Percentiles rank a stretch among this genome's conserved stretches.
Conservation (phyloP, 2,888 invertebrate species). For the Cryptophagus acutangulus region DNA sequence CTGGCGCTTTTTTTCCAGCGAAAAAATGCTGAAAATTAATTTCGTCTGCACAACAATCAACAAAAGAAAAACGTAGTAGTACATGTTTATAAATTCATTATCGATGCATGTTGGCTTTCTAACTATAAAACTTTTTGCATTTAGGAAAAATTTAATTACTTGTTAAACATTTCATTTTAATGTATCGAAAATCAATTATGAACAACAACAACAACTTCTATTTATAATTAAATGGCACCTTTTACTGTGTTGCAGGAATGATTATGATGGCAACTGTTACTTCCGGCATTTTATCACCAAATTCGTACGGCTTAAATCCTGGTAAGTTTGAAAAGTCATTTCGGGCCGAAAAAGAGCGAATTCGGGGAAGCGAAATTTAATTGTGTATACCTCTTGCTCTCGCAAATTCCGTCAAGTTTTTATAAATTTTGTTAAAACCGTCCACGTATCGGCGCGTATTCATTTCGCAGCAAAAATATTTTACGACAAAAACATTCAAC, state of each 20-base stretch:
- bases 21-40: too few relatives aligned
- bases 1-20: too few relatives aligned
- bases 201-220: too few relatives aligned
- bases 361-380: conserved; percentile 39
- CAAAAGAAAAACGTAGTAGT: too few relatives aligned
- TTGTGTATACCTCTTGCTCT: conserved; percentile 29
- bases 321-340: conserved; percentile 31
- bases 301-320: conserved; percentile 46
- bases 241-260: conserved; percentile 41
- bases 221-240: not conserved
- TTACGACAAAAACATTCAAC: conserved; percentile 37
- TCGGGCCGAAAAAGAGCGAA: conserved; percentile 17
- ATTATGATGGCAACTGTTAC: conserved; percentile 48
- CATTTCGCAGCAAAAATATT: conserved; percentile 43
- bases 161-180: too few relatives aligned
- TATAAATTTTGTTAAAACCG: conserved; percentile 38
- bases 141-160: too few relatives aligned
- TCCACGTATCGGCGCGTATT: conserved; percentile 36
- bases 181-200: too few relatives aligned
- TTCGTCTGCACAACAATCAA: too few relatives aligned
- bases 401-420: conserved; percentile 38
- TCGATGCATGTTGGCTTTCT: too few relatives aligned
- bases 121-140: too few relatives aligned
- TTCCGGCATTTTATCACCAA: conserved; percentile 47
- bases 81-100: too few relatives aligned